A percentile compares a stretch with the other conserved stretches of the same genome.
phyloP scores from a whole-genome alignment of 2,113 vertebrate species.

The Datnioides undecimradiatus region DNA sequence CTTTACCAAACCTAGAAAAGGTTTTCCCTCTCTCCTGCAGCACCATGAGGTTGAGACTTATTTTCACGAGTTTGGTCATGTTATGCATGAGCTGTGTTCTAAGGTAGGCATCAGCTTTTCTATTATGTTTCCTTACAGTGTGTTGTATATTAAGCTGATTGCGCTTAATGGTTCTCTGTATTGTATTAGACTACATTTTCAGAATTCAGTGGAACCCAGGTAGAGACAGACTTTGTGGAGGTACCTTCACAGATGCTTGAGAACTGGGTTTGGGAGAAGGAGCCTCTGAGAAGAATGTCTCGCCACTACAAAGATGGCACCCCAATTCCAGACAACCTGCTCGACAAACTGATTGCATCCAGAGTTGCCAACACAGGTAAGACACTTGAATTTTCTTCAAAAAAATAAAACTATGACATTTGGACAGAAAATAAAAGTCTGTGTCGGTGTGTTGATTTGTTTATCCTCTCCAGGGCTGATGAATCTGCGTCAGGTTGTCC shows the following conservation, averaged over 20 bases:
- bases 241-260: slow-evolving; percentile 97
- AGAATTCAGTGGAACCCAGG: slow-evolving; percentile 94
- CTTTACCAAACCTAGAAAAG: slow-evolving; percentile 90
- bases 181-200: slow-evolving; percentile 88
- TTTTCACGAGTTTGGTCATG: slow-evolving; percentile 96
- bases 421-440: neutral
- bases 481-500: slow-evolving; percentile 93
- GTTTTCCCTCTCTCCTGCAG: slow-evolving; percentile 91
- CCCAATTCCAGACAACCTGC: slow-evolving; percentile 85
- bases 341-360: slow-evolving; percentile 92
- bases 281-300: slow-evolving; percentile 91
- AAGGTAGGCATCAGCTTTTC: slow-evolving; percentile 81
- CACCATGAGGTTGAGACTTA: slow-evolving; percentile 98
- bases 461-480: slow-evolving; percentile 86
- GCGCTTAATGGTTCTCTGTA: neutral
- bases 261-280: slow-evolving; percentile 97
- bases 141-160: neutral
- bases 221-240: slow-evolving; percentile 97
- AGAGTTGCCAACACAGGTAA: slow-evolving; percentile 94
- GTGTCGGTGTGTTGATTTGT: neutral
- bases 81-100: slow-evolving; percentile 98
- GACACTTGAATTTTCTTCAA: neutral
- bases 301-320: slow-evolving; percentile 91
- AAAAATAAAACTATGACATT: neutral
- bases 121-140: neutral